These are phyloP conservation scores for Strigops habroptila DNA, from an alignment of 2,113 vertebrate genomes.

Conservation along the genomic window DNA sequence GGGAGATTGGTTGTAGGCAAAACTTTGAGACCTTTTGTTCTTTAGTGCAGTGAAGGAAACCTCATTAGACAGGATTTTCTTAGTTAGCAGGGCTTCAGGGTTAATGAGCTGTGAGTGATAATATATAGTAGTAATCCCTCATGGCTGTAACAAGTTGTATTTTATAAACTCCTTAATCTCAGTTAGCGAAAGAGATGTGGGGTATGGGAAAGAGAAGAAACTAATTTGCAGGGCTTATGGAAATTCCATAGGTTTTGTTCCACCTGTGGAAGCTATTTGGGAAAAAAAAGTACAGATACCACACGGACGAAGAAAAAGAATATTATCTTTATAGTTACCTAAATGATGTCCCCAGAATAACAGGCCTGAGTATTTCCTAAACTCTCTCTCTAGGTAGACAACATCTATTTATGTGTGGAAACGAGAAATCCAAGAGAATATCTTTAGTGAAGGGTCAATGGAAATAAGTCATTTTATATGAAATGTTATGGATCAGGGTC, in stretches of 20 bases:
- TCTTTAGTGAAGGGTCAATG: neutral
- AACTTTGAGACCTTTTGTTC: conserved; percentile 82
- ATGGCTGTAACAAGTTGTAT: conserved; percentile 76
- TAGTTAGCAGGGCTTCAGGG: conserved; percentile 77
- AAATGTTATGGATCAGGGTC: neutral
- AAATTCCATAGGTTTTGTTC: conserved; percentile 26
- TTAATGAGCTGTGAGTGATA: conserved; percentile 83
- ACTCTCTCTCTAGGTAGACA: neutral
- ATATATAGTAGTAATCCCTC: conserved; percentile 78
- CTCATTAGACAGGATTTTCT: conserved; percentile 83
- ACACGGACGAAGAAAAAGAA: neutral
- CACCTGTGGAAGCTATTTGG: neutral
- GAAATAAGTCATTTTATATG: neutral
- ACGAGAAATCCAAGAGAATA: neutral
- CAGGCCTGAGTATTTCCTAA: neutral
- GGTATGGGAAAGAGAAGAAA: conserved; percentile 48
- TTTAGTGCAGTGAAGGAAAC: conserved; percentile 77
- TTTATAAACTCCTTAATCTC: conserved; percentile 79
- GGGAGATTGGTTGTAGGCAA: conserved; percentile 71
- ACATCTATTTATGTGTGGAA: neutral
- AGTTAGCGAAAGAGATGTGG: conserved; percentile 50
- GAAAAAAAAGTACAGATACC: neutral
- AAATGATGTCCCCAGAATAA: neutral
- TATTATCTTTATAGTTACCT: neutral
- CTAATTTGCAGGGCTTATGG: conserved; percentile 46